Evolutionary conservation across 1,140 invertebrate species (phyloP).

Genomic region (Maconellicoccus hirsutus): DNA sequence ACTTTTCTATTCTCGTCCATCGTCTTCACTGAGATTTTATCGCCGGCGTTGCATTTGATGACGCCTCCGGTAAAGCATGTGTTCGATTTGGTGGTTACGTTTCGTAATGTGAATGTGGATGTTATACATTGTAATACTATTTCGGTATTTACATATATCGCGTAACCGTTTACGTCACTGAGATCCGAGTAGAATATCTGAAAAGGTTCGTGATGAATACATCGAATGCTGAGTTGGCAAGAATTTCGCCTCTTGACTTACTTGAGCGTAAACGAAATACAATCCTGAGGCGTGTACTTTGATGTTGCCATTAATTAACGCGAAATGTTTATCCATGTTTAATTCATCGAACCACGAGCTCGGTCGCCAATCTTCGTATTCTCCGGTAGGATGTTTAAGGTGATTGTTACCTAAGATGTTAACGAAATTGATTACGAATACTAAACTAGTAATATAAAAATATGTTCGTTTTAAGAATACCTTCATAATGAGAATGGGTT

Average conservation of each 20-base stretch:
- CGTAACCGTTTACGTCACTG: slow-evolving; percentile 34
- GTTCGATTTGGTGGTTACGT: slow-evolving; percentile 32
- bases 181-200: slow-evolving; percentile 36
- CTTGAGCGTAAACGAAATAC: slow-evolving; percentile 36
- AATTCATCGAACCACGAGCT: slow-evolving; percentile 29
- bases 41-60: slow-evolving; percentile 32
- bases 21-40: slow-evolving; percentile 33
- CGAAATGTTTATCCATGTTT: slow-evolving; percentile 26
- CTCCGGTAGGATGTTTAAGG: slow-evolving; percentile 31
- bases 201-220: not conserved
- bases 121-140: slow-evolving; percentile 34
- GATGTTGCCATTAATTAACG: slow-evolving; percentile 30
- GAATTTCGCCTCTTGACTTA: too few species aligned
- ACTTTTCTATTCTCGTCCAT: slow-evolving; percentile 35
- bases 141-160: slow-evolving; percentile 33
- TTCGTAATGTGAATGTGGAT: not conserved
- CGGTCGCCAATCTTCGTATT: slow-evolving; percentile 32
- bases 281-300: slow-evolving; percentile 33
- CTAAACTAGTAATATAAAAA: not conserved
- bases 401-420: slow-evolving; percentile 31
- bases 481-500: slow-evolving; percentile 24
- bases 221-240: too few species aligned
- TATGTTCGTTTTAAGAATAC: slow-evolving; percentile 14
- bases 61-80: slow-evolving; percentile 36
- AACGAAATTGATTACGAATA: not conserved